These are phyloP conservation scores for Nephrotoma guestfalica DNA, from an alignment of 2,888 invertebrate species.

Conservation along the genomic window DNA sequence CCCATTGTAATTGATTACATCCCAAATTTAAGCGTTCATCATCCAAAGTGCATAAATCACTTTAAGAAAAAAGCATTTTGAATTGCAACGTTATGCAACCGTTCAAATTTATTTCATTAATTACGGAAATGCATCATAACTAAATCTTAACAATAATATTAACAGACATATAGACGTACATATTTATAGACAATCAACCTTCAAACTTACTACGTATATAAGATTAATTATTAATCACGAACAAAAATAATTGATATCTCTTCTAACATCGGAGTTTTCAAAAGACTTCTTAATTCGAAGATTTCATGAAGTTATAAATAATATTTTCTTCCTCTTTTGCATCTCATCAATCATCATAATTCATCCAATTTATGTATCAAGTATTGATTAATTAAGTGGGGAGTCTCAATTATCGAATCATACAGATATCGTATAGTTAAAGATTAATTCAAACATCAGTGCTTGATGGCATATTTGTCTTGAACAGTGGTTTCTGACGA, in stretches of 20 bases:
- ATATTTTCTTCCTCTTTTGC: not conserved
- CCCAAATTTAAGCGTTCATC: not conserved
- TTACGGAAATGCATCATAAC: not conserved
- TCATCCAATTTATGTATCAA: not conserved
- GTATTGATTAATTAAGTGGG: not conserved
- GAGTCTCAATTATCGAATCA: too few relatives aligned
- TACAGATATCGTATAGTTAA: too few relatives aligned
- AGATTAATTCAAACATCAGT: not conserved
- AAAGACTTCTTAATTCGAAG: not conserved
- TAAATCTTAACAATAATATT: not conserved
- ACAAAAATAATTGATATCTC: not conserved
- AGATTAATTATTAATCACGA: not conserved
- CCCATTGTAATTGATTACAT: not conserved
- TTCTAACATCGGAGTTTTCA: not conserved
- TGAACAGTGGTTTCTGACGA: too few relatives aligned
- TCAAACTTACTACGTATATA: not conserved
- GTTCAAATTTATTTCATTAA: not conserved
- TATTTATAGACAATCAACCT: not conserved
- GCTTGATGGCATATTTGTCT: too few relatives aligned
- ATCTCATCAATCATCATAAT: not conserved
- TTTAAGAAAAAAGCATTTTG: not conserved
- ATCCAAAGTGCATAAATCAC: not conserved
- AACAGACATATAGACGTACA: not conserved
- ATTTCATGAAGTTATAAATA: not conserved
- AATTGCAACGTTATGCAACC: not conserved